Evolutionary conservation across 2,888 invertebrate species (phyloP), one percentile per base, ranked within the genome.

Genomic region (Oxyscelio sp.): DNA sequence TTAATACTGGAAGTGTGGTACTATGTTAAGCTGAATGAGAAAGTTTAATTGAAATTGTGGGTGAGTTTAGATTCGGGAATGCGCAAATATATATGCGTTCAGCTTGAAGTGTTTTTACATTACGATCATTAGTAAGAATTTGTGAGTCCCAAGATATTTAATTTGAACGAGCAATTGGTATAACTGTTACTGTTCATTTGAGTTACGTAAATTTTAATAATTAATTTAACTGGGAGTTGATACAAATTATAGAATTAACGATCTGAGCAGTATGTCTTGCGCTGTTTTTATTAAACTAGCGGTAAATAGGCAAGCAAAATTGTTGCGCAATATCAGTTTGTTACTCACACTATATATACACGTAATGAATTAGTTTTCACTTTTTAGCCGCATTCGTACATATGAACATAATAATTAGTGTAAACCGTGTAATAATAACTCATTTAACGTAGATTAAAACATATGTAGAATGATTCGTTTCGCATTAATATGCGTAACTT

Each of bases 361-460:
- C 66, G 52, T 73, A 73, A 80, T 73, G 34, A 80, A 80, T 80
- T 59, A 58, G 73, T 73, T 80, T 80, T 80, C 80, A 80, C 80
- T 73, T 73, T 66, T 73, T 58, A 63, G 61, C 70, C 61, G 56
- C 54, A 59, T 68, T 70, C 22, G 63, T 40, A 22, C 40, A 13
- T 17, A 79, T 17, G 34, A 48, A 50, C 50, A 56, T 38, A 45
- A 19, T 71, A 79, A 79, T 79, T 79, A 79, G 71, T 48, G 70
- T 48, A 45, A 43, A 71, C 56, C 17, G 24, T 31, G 54, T 38
- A 27, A 50, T 38, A 71, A 71, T 78, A 78, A 78, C 63, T 78
- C 48, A 79, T 56, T 63, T 22, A 17, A 1, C 15, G n/a, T 40
- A 4, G 21, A 58, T 65, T 45, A n/a, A 65, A 74, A 56, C 74